phyloP scores from a whole-genome alignment of 2,888 invertebrate genomes.

The Syrista parreyssii region DNA sequence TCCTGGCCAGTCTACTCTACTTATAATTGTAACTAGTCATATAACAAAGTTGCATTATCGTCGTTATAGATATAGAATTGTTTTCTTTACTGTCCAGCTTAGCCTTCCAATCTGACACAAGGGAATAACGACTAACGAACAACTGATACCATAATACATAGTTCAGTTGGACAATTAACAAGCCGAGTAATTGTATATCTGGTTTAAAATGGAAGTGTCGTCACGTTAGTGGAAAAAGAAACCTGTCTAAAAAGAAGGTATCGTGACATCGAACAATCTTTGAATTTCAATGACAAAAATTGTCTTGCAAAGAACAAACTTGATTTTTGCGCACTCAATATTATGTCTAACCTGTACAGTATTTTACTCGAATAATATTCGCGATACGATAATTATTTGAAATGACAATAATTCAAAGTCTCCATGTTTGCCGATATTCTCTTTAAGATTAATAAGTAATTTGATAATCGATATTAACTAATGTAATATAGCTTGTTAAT shows the following conservation, averaged over 20 bases:
- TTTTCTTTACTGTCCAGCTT: background rate
- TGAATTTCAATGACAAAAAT: background rate
- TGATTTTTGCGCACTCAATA: background rate
- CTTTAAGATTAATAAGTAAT: slow-evolving; percentile 31
- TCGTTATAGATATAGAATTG: background rate
- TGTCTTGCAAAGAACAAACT: background rate
- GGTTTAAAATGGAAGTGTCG: background rate
- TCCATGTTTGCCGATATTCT: background rate
- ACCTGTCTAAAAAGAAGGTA: background rate
- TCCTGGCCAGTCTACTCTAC: background rate
- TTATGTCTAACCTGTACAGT: background rate
- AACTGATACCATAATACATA: background rate
- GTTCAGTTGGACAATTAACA: background rate
- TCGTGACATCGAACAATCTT: background rate
- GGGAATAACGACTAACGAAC: background rate
- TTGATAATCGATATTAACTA: slow-evolving; percentile 31
- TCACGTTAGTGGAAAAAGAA: background rate
- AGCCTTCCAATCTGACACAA: background rate
- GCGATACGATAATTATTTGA: background rate
- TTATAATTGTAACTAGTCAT: background rate
- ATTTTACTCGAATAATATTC: background rate
- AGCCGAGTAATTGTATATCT: background rate
- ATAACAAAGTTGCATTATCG: background rate
- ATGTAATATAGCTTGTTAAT: slow-evolving; percentile 21
- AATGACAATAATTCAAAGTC: background rate